A percentile compares a stretch with the other conserved stretches of the same genome.
phyloP scores from a whole-genome alignment of 2,797 vertebrate genomes.

The Ataeniobius toweri region DNA sequence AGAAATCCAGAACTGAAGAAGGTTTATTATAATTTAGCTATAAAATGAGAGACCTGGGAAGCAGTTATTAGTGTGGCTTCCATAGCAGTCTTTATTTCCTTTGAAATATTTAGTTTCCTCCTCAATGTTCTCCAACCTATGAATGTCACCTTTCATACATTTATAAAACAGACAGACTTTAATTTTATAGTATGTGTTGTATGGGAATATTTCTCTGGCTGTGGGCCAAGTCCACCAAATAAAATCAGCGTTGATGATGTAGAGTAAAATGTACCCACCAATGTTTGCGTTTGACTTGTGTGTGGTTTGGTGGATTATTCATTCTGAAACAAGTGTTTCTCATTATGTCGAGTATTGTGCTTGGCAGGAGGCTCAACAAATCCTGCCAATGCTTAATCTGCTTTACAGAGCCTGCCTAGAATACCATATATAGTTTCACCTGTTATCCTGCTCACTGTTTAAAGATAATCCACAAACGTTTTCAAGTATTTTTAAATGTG shows the following conservation, averaged over 20 bases:
- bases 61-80: conserved; percentile 30
- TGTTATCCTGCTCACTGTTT: conserved; percentile 68
- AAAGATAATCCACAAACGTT: conserved; percentile 63
- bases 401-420: conserved; percentile 74
- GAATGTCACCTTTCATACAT: conserved; percentile 39
- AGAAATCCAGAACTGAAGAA: conserved; percentile 20
- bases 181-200: conserved; percentile 18
- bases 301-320: conserved; percentile 61
- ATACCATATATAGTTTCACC: conserved; percentile 80
- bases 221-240: conserved; percentile 49
- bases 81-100: conserved; percentile 40
- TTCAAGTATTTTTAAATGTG: conserved; percentile 46
- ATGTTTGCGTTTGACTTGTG: conserved; percentile 57
- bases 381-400: conserved; percentile 73
- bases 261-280: conserved; percentile 45
- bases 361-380: conserved; percentile 64
- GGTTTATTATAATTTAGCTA: conserved; percentile 16
- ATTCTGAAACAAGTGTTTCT: conserved; percentile 77
- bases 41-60: conserved; percentile 34
- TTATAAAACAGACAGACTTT: conserved; percentile 29
- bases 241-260: conserved; percentile 54
- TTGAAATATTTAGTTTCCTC: conserved; percentile 38
- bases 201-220: conserved; percentile 37
- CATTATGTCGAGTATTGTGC: conserved; percentile 77
- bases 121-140: conserved; percentile 11